Evolutionary conservation across 2,888 invertebrate genomes (phyloP), one percentile per base, ranked within the genome.

Genomic region (Cremastobaeus sp.): DNA sequence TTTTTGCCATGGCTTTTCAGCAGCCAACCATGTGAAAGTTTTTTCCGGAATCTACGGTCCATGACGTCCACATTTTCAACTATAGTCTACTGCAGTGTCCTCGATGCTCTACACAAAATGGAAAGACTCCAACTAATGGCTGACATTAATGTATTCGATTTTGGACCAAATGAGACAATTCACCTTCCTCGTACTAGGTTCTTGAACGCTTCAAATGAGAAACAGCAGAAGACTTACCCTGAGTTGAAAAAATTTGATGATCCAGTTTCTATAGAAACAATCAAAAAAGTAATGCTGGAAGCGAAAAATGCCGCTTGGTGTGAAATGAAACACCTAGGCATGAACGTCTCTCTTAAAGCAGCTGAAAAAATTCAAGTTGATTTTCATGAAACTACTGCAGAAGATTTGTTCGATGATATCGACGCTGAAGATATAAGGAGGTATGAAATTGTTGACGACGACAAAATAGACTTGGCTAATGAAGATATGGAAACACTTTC

Each of bases 391-490:
- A n/a, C 8, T 9, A 15, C 3, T 3, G 4, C 18, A 30, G 47
- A 47, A 15, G n/a, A 30, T 47, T 47, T 47, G 11, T 47, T 28
- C 9, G 47, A 47, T 9, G 2, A 4, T 3, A 47, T 47, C 3
- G 47, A 47, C 8, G 47, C 1, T 12, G 47, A 47, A 47, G 47
- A 47, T 14, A 14, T 47, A 5, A 1, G 8, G 9, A 12, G 25
- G 28, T 47, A 15, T 15, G 47, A 47, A 47, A 2, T 30, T 5
- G 30, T 30, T 8, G 17, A 30, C 8, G 17, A 47, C 1, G 17
- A 47, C 15, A 17, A 47, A 15, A 47, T 47, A 3, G 47, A 47
- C 8, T n/a, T 30, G 28, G 30, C 28, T 15, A 15, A 30, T 30
- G 48, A 6, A 18, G 48, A 48, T 18, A 21, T 48, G 9, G 6